Percentiles rank a stretch among this genome's conserved stretches.
phyloP scores from a whole-genome alignment of 2,113 vertebrate species.

The Limnothrissa miodon region DNA sequence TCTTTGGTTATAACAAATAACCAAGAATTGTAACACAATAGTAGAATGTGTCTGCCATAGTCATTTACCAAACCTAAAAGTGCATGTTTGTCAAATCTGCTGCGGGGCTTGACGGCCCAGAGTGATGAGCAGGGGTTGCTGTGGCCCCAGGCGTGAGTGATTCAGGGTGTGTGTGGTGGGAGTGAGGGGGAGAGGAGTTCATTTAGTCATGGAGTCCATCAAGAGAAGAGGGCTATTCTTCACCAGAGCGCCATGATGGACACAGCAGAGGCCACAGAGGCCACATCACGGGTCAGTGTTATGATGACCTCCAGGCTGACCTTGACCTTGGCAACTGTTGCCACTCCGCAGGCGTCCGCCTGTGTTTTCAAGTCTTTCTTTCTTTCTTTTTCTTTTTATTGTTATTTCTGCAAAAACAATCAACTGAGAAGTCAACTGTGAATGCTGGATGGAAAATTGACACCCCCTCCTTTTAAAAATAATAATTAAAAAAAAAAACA shows the following conservation, averaged over 20 bases:
- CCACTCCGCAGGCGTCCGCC: conserved; percentile 24
- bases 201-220: conserved; percentile 60
- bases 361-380: conserved; percentile 27
- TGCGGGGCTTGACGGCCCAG: neutral
- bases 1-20: neutral
- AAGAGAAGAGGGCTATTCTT: conserved; percentile 54
- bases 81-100: neutral
- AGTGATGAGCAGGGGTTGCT: neutral
- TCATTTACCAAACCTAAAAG: neutral
- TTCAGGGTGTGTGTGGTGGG: conserved; percentile 66
- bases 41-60: neutral
- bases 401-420: conserved; percentile 51
- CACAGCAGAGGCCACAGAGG: conserved; percentile 45
- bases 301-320: conserved; percentile 53
- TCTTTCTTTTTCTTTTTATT: conserved; percentile 25
- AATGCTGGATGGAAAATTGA: neutral
- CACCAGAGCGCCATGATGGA: conserved; percentile 60
- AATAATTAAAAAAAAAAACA: conserved; percentile 44
- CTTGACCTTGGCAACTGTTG: conserved; percentile 25
- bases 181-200: conserved; percentile 55
- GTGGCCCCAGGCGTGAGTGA: conserved; percentile 33
- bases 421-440: conserved; percentile 40
- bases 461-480: too few species aligned
- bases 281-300: conserved; percentile 39
- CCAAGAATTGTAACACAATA: neutral